These are phyloP conservation scores for Aradus depressus DNA, from an alignment of 2,888 invertebrate species.

Conservation along the genomic window DNA sequence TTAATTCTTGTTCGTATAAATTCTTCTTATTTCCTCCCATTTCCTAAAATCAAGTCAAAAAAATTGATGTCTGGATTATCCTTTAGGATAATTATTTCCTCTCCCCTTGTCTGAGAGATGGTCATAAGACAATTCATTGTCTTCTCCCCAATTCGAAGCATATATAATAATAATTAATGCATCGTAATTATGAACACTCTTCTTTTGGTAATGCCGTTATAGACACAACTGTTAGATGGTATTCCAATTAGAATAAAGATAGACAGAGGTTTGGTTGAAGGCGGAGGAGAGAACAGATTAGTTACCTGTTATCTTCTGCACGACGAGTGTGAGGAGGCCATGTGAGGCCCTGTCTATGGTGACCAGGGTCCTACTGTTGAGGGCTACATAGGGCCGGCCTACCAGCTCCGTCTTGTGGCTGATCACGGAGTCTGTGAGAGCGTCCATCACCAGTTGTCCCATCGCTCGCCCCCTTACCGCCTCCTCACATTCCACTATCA, in stretches of 20 bases:
- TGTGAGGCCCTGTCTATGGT: slow-evolving; percentile 50
- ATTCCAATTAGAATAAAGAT: not conserved
- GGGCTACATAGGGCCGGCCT: slow-evolving; percentile 55
- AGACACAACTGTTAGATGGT: too few relatives aligned
- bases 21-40: too few relatives aligned
- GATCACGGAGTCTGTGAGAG: slow-evolving; percentile 57
- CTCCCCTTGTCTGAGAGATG: too few relatives aligned
- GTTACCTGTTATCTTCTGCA: slow-evolving; percentile 50
- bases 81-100: too few relatives aligned
- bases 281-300: slow-evolving; percentile 11
- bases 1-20: too few relatives aligned
- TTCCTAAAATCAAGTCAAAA: too few relatives aligned
- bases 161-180: too few relatives aligned
- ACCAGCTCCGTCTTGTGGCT: slow-evolving; percentile 49
- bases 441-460: slow-evolving; percentile 57
- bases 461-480: slow-evolving; percentile 50
- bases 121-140: too few relatives aligned
- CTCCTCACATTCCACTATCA: slow-evolving; percentile 58
- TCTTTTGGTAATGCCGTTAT: too few relatives aligned
- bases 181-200: too few relatives aligned
- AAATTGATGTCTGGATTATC: too few relatives aligned
- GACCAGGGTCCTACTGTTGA: slow-evolving; percentile 56
- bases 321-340: slow-evolving; percentile 45
- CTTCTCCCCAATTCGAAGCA: too few relatives aligned
- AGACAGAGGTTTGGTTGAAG: not conserved